phyloP scores from a whole-genome alignment of 2,888 invertebrate genomes.

The Macrophya annulata region DNA sequence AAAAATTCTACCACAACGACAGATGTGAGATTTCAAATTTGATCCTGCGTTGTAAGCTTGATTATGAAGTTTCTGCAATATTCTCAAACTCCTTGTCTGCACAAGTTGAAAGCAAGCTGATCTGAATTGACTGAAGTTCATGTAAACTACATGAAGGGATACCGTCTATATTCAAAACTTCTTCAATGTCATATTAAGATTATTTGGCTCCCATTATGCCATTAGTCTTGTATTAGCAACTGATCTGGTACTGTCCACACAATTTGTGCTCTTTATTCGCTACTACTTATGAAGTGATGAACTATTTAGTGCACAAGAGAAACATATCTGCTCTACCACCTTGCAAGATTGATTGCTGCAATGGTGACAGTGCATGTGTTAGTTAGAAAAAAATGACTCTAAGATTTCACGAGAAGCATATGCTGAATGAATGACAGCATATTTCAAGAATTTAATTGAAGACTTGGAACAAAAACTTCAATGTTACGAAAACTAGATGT shows the following conservation, averaged over 20 bases:
- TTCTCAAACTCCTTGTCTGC: neutral
- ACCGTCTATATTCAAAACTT: slow-evolving; percentile 1
- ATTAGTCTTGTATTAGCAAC: neutral
- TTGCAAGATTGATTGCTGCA: neutral
- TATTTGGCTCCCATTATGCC: neutral
- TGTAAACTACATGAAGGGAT: neutral
- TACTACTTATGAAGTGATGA: slow-evolving; percentile 1
- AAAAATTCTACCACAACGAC: slow-evolving; percentile 2
- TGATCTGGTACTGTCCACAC: neutral
- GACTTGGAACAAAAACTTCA: neutral
- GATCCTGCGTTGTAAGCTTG: neutral
- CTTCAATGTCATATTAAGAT: neutral
- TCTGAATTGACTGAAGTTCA: neutral
- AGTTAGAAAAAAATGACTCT: neutral
- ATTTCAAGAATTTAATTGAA: slow-evolving; percentile 23
- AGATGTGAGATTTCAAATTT: neutral
- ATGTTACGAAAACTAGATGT: neutral
- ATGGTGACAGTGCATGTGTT: neutral
- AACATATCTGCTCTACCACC: neutral
- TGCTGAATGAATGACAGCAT: neutral
- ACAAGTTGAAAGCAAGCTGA: neutral
- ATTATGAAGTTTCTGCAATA: neutral
- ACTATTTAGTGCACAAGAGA: neutral
- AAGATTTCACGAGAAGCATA: slow-evolving; percentile 8
- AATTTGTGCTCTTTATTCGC: neutral